phyloP scores from a whole-genome alignment of 2,888 invertebrate species.

The Hyppa rectilinea region DNA sequence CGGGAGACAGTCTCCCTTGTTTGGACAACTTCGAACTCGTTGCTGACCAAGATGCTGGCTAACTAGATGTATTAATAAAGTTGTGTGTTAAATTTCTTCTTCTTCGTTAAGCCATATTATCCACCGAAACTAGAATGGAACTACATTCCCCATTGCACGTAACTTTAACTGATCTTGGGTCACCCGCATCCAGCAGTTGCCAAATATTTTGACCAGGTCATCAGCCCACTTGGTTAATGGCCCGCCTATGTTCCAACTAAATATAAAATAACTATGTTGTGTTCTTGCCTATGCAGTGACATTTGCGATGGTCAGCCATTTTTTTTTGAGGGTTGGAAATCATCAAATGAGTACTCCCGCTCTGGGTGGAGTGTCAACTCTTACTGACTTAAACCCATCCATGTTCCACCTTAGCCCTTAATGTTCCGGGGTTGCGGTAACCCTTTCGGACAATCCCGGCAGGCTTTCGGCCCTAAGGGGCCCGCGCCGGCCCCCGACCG shows the following conservation, averaged over 20 bases:
- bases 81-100: too few species aligned
- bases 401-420: too few species aligned
- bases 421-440: too few species aligned
- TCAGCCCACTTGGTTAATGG: background rate
- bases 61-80: conserved; percentile 58
- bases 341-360: too few species aligned
- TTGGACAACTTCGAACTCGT: conserved; percentile 83
- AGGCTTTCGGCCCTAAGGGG: too few species aligned
- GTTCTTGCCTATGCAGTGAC: background rate
- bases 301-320: background rate
- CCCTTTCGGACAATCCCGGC: too few species aligned
- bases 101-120: background rate
- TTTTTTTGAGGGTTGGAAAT: too few species aligned
- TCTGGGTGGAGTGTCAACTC: too few species aligned
- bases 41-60: conserved; percentile 65
- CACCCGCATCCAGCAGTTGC: background rate
- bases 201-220: background rate
- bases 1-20: conserved; percentile 86
- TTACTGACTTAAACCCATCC: too few species aligned
- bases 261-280: background rate
- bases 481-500: too few species aligned
- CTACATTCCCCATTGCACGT: background rate
- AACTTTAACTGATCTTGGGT: background rate
- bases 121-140: background rate
- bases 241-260: background rate